These are phyloP conservation scores for Microtus richardsoni DNA, from an alignment of 2,113 vertebrate species.

Conservation along the genomic window DNA sequence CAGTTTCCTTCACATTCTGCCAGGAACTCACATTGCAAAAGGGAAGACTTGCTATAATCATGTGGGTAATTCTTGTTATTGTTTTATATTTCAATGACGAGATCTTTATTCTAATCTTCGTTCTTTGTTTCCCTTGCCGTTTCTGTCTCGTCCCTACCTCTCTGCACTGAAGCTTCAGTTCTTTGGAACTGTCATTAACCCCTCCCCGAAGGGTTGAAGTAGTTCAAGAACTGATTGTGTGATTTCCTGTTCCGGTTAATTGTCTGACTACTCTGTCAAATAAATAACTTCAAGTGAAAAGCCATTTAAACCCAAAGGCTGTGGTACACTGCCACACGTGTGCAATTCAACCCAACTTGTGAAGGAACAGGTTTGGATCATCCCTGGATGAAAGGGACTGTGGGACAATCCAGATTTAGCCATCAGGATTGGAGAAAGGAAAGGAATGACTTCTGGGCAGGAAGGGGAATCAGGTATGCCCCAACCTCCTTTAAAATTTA, in stretches of 20 bases:
- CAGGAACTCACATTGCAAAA: conserved; percentile 53
- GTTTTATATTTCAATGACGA: conserved; percentile 46
- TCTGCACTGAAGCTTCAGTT: neutral
- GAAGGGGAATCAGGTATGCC: neutral
- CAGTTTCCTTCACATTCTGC: conserved; percentile 11
- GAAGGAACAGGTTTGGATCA: neutral
- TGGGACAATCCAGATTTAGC: neutral
- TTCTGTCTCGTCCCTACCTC: neutral
- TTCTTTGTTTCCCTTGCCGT: neutral
- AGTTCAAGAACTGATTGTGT: conserved; percentile 6
- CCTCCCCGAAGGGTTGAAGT: neutral
- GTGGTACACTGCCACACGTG: neutral
- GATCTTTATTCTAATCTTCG: conserved; percentile 27
- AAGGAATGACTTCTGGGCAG: neutral
- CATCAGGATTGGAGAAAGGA: neutral
- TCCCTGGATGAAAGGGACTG: neutral
- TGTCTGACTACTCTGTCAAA: conserved; percentile 7
- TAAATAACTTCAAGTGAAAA: neutral
- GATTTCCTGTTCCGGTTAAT: neutral
- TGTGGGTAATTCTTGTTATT: conserved; percentile 23
- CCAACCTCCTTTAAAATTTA: neutral
- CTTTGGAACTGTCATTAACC: conserved; percentile 18
- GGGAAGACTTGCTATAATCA: conserved; percentile 31
- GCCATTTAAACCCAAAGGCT: conserved; percentile 27
- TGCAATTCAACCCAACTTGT: neutral